Percentiles rank a stretch among this genome's conserved stretches.
These are phyloP conservation scores for Spinus pinus DNA, from an alignment of 2,797 vertebrate species.

Conservation along the genomic window DNA sequence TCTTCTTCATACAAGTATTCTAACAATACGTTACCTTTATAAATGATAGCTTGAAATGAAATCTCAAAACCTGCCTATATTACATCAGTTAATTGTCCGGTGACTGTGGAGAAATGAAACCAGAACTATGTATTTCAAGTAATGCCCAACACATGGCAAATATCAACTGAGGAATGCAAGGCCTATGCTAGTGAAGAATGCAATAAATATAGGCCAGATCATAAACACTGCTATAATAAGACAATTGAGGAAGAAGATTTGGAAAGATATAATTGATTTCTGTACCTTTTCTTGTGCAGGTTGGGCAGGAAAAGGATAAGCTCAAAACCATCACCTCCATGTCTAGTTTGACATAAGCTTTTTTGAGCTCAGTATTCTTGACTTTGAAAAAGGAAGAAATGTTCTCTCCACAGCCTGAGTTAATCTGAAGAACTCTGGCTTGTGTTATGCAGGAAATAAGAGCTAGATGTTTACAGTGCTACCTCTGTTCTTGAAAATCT, in stretches of 20 bases:
- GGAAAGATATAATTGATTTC: conserved; percentile 52
- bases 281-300: conserved; percentile 12
- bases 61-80: conserved; percentile 13
- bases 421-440: conserved; percentile 18
- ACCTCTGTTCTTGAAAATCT: conserved; percentile 23
- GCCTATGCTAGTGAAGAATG: conserved; percentile 60
- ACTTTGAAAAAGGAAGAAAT: conserved; percentile 1
- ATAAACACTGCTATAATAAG: conserved; percentile 67
- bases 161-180: conserved; percentile 69
- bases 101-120: conserved; percentile 47
- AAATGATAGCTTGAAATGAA: background rate
- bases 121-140: conserved; percentile 63
- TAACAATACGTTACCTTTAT: background rate
- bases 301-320: conserved; percentile 18
- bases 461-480: conserved; percentile 6
- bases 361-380: background rate
- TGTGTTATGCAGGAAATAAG: conserved; percentile 19
- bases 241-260: conserved; percentile 54
- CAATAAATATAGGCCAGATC: conserved; percentile 67
- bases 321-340: background rate
- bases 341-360: background rate
- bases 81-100: conserved; percentile 18
- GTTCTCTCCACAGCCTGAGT: background rate
- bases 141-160: conserved; percentile 70
- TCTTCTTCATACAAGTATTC: background rate